Evolutionary conservation across 2,113 vertebrate genomes (phyloP).

Genomic region (Xiphias gladius): DNA sequence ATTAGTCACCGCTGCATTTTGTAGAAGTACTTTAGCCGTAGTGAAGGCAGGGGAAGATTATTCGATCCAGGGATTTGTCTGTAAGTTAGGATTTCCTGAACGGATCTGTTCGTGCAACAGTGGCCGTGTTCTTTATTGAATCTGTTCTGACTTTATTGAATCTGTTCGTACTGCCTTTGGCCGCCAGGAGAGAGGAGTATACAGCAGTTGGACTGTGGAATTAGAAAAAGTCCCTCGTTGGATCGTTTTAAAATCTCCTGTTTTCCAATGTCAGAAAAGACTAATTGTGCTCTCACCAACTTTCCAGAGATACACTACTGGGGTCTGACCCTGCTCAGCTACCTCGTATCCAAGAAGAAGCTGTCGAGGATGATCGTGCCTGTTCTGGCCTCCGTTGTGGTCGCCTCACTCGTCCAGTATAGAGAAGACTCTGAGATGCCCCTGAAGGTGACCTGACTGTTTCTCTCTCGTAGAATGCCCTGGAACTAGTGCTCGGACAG

Average conservation of each 20-base stretch:
- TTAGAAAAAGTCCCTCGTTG: no score
- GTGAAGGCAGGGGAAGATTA: neutral
- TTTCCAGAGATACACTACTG: constrained; percentile 92
- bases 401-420: constrained; percentile 87
- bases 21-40: neutral
- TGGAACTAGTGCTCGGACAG: no score
- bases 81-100: no score
- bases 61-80: no score
- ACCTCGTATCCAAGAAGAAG: constrained; percentile 90
- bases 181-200: no score
- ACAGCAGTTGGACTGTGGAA: no score
- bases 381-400: constrained; percentile 89
- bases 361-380: constrained; percentile 88
- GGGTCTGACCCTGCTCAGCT: constrained; percentile 89
- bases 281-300: neutral
- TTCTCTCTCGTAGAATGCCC: neutral
- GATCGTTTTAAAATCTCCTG: no score
- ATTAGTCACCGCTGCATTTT: neutral
- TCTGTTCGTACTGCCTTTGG: no score
- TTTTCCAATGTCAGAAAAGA: neutral
- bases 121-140: no score
- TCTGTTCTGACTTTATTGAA: no score
- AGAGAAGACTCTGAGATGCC: constrained; percentile 87
- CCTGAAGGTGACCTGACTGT: constrained; percentile 82
- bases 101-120: neutral